Base-by-base conservation (phyloP, 2,888 invertebrate species). In the Eristalinus sepulchralis region DNA sequence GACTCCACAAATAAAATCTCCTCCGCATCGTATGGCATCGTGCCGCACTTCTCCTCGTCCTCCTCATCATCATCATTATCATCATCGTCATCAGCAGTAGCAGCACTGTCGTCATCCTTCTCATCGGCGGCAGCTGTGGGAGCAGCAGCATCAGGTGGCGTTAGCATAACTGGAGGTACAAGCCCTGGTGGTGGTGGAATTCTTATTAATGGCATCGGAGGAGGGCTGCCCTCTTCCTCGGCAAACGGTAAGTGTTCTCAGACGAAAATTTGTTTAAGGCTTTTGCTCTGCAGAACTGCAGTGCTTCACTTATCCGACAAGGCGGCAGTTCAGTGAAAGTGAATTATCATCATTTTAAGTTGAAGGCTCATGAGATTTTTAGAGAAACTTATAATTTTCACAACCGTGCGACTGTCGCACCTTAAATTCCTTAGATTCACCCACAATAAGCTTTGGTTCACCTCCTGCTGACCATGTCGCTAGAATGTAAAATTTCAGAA, bases 1-100 rank as follows among this genome's bases (percentile, higher is more conserved):
- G 92, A 92, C 91, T 92, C 92, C 91, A 92, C 91, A 88, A 92
- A 91, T 82, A 91, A 91, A 89, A 91, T 92, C 88, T 76, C 72
- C 70, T 79, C 81, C 75, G 73, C 77, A 80, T 81, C 86, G 70
- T 82, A 77, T 82, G 85, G 85, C 82, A 90, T 90, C 85, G 89
- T 91, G 90, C 90, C 92, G 77, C 92, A 90, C 72, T 90, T 90
- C 88, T 89, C 90, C 72, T 90, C 90, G 88, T 91, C 88, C 87
- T 88, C 86, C 71, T 88, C 88, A 87, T 82, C 68, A 53, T 77
- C 80, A 70, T 83, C 73, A 76, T 88, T 70, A 79, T 87, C 57
- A 88, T 89, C 82, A 83, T 88, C 88, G 67, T 75, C 82, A 87
- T 85, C 88, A 86, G 79, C 70, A 53, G 76, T 76, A 71, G 82